phyloP scores from a whole-genome alignment of 35 echinoderm and acorn worm species.

The Heliocidaris tuberculata region DNA sequence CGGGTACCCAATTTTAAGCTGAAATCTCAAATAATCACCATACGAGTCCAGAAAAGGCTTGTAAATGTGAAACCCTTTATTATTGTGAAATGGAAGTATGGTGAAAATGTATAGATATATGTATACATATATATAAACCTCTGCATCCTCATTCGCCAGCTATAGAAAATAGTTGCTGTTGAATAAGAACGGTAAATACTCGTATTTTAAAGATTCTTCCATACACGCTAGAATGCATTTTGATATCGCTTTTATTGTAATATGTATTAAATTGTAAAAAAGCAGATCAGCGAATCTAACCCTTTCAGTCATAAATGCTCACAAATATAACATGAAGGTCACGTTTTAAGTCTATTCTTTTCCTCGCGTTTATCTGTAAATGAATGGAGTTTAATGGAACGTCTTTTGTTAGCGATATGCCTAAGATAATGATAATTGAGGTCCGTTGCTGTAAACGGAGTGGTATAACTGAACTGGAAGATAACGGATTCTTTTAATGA shows the following conservation, averaged over 20 bases:
- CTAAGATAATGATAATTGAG: not conserved
- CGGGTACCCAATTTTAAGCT: too few species aligned
- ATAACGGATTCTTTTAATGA: not conserved
- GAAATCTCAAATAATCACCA: too few species aligned
- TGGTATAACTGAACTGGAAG: not conserved
- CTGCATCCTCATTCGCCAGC: too few species aligned
- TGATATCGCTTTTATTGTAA: not conserved
- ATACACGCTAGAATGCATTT: not conserved
- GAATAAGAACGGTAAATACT: too few species aligned
- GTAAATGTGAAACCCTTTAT: too few species aligned
- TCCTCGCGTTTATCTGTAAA: not conserved
- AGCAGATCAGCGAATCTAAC: not conserved
- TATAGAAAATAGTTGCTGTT: too few species aligned
- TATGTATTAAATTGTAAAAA: not conserved
- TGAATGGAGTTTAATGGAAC: not conserved
- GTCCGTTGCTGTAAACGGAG: not conserved
- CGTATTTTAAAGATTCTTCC: not conserved
- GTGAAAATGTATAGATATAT: too few species aligned
- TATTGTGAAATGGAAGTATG: too few species aligned
- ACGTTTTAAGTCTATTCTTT: not conserved
- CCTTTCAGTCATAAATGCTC: not conserved
- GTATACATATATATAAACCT: too few species aligned
- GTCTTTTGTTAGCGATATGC: not conserved
- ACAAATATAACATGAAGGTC: not conserved
- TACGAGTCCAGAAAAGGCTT: too few species aligned